Evolutionary conservation across 2,888 invertebrate genomes (phyloP).

Genomic region (Ethmia dodecea): DNA sequence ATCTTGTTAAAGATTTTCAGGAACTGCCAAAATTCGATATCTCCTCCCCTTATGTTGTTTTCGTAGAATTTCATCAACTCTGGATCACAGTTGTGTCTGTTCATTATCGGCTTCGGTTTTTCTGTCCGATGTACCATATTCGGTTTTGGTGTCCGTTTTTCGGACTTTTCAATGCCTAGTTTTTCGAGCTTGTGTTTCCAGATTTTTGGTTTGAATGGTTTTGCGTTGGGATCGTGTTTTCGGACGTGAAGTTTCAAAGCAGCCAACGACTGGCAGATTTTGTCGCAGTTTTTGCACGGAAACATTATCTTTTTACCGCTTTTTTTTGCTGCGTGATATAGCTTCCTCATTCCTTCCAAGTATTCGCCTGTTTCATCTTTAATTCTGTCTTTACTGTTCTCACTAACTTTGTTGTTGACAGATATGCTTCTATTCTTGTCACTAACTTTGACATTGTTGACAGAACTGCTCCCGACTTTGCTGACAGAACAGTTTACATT

Average conservation of each 20-base stretch:
- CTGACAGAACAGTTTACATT: too few relatives aligned
- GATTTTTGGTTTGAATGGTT: slow-evolving; percentile 44
- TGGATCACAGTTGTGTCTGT: slow-evolving; percentile 55
- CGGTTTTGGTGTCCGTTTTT: slow-evolving; percentile 4
- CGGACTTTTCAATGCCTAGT: too few relatives aligned
- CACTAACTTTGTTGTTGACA: too few relatives aligned
- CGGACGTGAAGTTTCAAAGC: slow-evolving; percentile 50
- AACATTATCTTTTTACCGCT: slow-evolving; percentile 43
- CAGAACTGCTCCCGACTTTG: slow-evolving; percentile 24
- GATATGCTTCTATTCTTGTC: too few relatives aligned
- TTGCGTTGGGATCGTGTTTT: slow-evolving; percentile 45
- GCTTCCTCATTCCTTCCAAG: slow-evolving; percentile 36
- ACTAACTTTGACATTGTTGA: too few relatives aligned
- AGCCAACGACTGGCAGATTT: slow-evolving; percentile 46
- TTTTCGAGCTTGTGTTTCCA: slow-evolving; percentile 39
- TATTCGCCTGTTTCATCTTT: slow-evolving; percentile 27
- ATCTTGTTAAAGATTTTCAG: slow-evolving; percentile 61
- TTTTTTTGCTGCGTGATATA: slow-evolving; percentile 38
- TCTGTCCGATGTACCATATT: slow-evolving; percentile 28
- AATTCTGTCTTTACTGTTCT: slow-evolving; percentile 15
- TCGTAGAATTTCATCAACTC: slow-evolving; percentile 51
- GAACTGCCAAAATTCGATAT: slow-evolving; percentile 66
- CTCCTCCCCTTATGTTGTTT: slow-evolving; percentile 48
- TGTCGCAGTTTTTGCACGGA: slow-evolving; percentile 52
- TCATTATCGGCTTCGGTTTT: slow-evolving; percentile 44